These are phyloP conservation scores for Harpagifer antarcticus DNA, from an alignment of 2,797 vertebrate species.

Conservation along the genomic window DNA sequence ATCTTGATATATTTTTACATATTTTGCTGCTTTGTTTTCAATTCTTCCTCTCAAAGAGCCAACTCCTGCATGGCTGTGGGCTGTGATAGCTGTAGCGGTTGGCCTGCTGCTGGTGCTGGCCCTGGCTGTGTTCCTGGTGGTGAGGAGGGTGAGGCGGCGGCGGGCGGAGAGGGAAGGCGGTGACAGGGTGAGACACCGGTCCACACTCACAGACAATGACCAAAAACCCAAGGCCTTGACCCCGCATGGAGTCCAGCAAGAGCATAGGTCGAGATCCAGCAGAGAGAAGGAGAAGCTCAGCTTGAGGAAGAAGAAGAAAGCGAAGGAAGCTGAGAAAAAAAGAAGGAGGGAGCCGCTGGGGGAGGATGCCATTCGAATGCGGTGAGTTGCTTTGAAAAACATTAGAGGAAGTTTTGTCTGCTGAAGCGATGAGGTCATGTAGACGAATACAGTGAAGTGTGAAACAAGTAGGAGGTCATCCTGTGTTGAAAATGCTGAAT, in stretches of 20 bases:
- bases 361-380: constrained; percentile 90
- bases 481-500: constrained; percentile 1
- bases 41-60: constrained; percentile 48
- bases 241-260: constrained; percentile 54
- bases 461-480: constrained; percentile 15
- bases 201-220: constrained; percentile 51
- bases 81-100: constrained; percentile 76
- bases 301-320: constrained; percentile 84
- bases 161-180: constrained; percentile 60
- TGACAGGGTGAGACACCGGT: constrained; percentile 66
- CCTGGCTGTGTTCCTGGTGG: constrained; percentile 79
- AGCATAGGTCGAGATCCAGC: constrained; percentile 58
- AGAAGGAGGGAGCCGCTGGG: constrained; percentile 90
- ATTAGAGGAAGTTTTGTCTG: constrained; percentile 45
- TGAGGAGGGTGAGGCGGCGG: constrained; percentile 80
- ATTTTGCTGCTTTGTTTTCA: background rate
- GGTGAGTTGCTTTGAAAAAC: constrained; percentile 78
- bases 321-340: constrained; percentile 84
- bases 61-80: constrained; percentile 82
- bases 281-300: constrained; percentile 74
- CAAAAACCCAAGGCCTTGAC: constrained; percentile 70
- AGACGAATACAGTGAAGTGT: background rate
- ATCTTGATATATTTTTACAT: background rate
- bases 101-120: constrained; percentile 79
- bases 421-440: constrained; percentile 30